Percentiles rank a stretch among this genome's conserved stretches.
Conservation (phyloP, 2,888 invertebrate genomes). For the Altica lythri region DNA sequence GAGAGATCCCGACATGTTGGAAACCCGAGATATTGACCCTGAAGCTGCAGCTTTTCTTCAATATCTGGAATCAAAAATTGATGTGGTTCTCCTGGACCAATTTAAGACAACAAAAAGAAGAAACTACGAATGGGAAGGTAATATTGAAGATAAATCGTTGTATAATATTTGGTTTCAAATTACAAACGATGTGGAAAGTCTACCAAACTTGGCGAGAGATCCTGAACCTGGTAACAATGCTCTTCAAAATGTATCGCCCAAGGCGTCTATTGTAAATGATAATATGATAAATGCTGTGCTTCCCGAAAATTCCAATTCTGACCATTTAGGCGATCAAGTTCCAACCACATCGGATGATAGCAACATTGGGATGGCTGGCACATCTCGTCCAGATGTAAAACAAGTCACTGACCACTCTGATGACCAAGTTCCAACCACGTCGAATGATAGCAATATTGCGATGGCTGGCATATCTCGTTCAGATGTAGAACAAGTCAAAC, state of each 20-base stretch:
- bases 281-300: background rate
- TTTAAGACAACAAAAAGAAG: constrained; percentile 19
- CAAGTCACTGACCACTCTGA: too few species aligned
- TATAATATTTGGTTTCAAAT: constrained; percentile 17
- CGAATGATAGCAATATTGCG: too few species aligned
- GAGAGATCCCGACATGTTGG: constrained; percentile 8
- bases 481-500: constrained; percentile 6
- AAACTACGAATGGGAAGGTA: constrained; percentile 24
- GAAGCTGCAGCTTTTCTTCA: constrained; percentile 9
- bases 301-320: background rate
- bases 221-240: background rate
- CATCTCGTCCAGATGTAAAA: too few species aligned
- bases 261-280: background rate
- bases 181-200: constrained; percentile 2
- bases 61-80: constrained; percentile 21
- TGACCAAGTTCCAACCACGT: too few species aligned
- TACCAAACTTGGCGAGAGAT: too few species aligned
- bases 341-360: too few species aligned
- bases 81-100: constrained; percentile 11
- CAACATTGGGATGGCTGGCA: too few species aligned
- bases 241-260: background rate
- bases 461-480: too few species aligned
- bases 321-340: too few species aligned
- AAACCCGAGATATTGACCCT: constrained; percentile 5
- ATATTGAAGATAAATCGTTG: constrained; percentile 14